A percentile compares a stretch with the other conserved stretches of the same genome.
phyloP scores from a whole-genome alignment of 2,113 vertebrate genomes.

The Xiphophorus couchianus region DNA sequence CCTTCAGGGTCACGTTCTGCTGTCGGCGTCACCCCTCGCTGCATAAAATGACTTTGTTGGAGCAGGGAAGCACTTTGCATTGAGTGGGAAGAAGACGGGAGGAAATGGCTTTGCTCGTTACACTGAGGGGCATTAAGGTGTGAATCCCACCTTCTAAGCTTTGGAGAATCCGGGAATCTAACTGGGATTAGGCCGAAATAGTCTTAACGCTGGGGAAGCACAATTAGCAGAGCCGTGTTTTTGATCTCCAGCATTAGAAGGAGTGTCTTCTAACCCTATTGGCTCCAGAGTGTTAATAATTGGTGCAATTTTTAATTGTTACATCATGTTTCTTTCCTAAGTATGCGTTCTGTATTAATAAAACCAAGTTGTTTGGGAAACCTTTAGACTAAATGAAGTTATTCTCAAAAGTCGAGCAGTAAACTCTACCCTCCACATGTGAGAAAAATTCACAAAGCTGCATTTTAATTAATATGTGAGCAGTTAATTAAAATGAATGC shows the following conservation, averaged over 20 bases:
- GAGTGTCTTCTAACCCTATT: background rate
- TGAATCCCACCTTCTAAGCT: slow-evolving; percentile 66
- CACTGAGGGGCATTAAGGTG: slow-evolving; percentile 52
- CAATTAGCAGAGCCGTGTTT: slow-evolving; percentile 72
- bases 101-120: slow-evolving; percentile 62
- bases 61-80: slow-evolving; percentile 36
- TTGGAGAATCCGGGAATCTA: slow-evolving; percentile 63
- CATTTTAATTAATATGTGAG: background rate
- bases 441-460: background rate
- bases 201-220: slow-evolving; percentile 63
- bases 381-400: background rate
- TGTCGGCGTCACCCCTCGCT: slow-evolving; percentile 44
- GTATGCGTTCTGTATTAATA: background rate
- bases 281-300: slow-evolving; percentile 25
- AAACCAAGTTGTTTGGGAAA: background rate
- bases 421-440: background rate
- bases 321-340: background rate
- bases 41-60: slow-evolving; percentile 45
- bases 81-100: slow-evolving; percentile 44
- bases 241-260: slow-evolving; percentile 35
- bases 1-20: slow-evolving; percentile 29
- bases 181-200: slow-evolving; percentile 67
- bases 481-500: background rate
- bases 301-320: slow-evolving; percentile 1
- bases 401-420: background rate